phyloP scores from a whole-genome alignment of 1,140 invertebrate genomes.

The Aphis craccivora region DNA sequence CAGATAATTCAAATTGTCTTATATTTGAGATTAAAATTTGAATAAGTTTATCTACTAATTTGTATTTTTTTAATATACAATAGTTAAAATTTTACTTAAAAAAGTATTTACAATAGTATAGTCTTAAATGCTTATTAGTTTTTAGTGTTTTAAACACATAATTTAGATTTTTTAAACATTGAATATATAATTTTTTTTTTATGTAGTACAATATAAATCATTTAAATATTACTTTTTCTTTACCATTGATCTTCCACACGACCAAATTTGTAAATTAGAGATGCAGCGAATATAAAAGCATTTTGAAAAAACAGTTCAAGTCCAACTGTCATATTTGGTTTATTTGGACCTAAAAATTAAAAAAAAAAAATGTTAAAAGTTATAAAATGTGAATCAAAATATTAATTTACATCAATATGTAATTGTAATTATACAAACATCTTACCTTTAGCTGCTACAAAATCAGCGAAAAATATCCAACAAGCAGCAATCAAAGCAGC shows the following conservation, averaged over 20 bases:
- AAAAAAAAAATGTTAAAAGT: conserved; percentile 39
- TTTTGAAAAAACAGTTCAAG: conserved; percentile 95
- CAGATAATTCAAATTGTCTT: background rate
- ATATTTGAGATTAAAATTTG: background rate
- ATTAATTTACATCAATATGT: background rate
- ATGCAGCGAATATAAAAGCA: conserved; percentile 90
- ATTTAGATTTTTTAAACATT: background rate
- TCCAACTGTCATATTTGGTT: conserved; percentile 74
- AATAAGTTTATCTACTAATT: background rate
- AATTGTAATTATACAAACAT: background rate
- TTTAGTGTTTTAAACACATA: background rate
- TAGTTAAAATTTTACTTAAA: background rate
- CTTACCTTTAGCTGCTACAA: conserved; percentile 65
- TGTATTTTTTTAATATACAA: background rate
- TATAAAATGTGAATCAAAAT: conserved; percentile 13
- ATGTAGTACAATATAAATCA: background rate
- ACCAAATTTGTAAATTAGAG: conserved; percentile 93
- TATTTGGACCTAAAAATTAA: conserved; percentile 9
- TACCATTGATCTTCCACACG: conserved; percentile 78
- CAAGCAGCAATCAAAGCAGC: conserved; percentile 92
- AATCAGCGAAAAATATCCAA: conserved; percentile 93
- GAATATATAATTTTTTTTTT: background rate
- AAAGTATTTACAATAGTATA: conserved; percentile 20
- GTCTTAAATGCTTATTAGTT: background rate
- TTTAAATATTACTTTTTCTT: background rate